phyloP scores from a whole-genome alignment of 2,113 vertebrate species.

The Cavia aperea region DNA sequence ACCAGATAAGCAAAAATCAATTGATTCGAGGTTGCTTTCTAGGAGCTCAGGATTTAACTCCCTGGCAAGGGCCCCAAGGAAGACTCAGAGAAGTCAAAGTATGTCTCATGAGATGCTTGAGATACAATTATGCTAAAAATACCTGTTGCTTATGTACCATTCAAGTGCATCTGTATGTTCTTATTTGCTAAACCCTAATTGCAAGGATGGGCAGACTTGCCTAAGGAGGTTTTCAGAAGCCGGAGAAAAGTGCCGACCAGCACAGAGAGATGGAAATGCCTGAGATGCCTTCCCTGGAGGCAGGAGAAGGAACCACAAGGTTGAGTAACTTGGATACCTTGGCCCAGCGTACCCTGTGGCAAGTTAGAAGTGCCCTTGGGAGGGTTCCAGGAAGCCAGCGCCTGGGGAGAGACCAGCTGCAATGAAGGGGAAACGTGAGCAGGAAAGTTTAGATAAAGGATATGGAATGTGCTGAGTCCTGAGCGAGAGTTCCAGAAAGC shows the following conservation, averaged over 20 bases:
- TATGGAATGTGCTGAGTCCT: background rate
- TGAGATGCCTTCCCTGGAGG: background rate
- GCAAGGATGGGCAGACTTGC: background rate
- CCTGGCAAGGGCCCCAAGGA: background rate
- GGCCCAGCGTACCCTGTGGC: background rate
- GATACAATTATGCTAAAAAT: background rate
- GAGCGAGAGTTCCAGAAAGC: background rate
- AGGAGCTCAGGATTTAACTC: background rate
- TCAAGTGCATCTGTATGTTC: background rate
- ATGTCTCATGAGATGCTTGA: background rate
- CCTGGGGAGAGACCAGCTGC: background rate
- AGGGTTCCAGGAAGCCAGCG: background rate
- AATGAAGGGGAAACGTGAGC: background rate
- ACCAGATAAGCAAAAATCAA: background rate
- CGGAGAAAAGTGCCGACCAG: background rate
- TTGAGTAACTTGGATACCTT: background rate
- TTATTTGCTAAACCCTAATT: background rate
- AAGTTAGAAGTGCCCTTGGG: background rate
- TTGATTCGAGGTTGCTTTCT: background rate
- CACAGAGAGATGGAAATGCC: background rate
- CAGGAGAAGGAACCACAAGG: background rate
- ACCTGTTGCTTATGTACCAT: background rate
- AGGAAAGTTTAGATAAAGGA: background rate
- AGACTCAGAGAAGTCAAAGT: background rate
- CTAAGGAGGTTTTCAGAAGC: background rate